Percentiles rank a stretch among this genome's conserved stretches.
Evolutionary conservation across 1,140 invertebrate genomes (phyloP).

Genomic region (Euura lappo): DNA sequence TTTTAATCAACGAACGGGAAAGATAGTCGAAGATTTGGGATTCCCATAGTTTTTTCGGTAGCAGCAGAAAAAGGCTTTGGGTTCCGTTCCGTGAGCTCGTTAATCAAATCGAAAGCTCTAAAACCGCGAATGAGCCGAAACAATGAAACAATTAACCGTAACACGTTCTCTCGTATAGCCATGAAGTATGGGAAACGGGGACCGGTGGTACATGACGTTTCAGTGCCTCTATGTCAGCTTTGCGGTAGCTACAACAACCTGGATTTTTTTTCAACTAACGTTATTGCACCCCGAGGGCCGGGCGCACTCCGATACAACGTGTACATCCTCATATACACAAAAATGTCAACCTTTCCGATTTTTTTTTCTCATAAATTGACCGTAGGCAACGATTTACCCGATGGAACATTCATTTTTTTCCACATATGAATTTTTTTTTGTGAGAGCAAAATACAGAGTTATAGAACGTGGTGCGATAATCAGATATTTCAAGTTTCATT

Average conservation of each 20-base stretch:
- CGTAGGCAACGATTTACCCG: too few species aligned
- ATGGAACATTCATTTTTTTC: too few species aligned
- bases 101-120: background rate
- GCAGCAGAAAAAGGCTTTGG: background rate
- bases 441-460: too few species aligned
- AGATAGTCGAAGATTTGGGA: background rate
- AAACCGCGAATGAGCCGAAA: constrained; percentile 6
- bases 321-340: background rate
- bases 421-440: too few species aligned
- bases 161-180: background rate
- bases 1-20: background rate
- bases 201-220: background rate
- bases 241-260: background rate
- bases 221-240: background rate
- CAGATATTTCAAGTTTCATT: too few species aligned
- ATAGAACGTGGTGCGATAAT: too few species aligned
- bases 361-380: too few species aligned
- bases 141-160: constrained; percentile 2
- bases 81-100: background rate
- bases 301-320: background rate
- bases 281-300: constrained; percentile 1
- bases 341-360: too few species aligned
- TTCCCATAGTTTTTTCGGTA: background rate
- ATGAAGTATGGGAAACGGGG: background rate
- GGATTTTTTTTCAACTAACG: constrained; percentile 13